phyloP scores from a whole-genome alignment of 2,113 vertebrate species.

The Pterocles burchelli region DNA sequence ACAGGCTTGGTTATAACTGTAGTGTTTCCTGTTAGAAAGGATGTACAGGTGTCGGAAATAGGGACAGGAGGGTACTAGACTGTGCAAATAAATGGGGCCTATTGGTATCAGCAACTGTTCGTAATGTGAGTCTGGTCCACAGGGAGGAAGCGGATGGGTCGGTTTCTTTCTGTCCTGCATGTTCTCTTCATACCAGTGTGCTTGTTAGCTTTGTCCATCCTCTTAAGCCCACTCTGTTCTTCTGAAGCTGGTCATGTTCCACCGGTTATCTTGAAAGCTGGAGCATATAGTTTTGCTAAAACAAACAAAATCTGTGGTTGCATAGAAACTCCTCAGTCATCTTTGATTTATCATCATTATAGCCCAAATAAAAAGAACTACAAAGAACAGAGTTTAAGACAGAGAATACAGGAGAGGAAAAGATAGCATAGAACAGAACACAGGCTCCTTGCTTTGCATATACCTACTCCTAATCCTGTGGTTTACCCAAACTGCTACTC shows the following conservation, averaged over 20 bases:
- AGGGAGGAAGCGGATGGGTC: neutral
- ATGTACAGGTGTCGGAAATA: rapidly evolving
- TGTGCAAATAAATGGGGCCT: neutral
- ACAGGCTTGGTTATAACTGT: neutral
- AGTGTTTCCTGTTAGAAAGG: neutral
- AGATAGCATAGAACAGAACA: neutral
- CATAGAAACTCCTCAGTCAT: neutral
- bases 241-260: neutral
- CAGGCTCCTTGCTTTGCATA: rapidly evolving
- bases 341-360: neutral
- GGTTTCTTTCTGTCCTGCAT: neutral
- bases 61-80: neutral
- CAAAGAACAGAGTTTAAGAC: no score
- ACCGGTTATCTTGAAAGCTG: neutral
- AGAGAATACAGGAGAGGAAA: neutral
- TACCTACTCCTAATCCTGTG: neutral
- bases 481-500: neutral
- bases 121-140: neutral
- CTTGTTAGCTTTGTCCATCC: neutral
- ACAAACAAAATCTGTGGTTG: neutral
- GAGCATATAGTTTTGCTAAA: neutral
- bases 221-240: neutral
- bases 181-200: rapidly evolving
- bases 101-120: rapidly evolving
- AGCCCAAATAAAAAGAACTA: neutral